Evolutionary conservation across 2,888 invertebrate genomes (phyloP).

Genomic region (Trachelus stipa): DNA sequence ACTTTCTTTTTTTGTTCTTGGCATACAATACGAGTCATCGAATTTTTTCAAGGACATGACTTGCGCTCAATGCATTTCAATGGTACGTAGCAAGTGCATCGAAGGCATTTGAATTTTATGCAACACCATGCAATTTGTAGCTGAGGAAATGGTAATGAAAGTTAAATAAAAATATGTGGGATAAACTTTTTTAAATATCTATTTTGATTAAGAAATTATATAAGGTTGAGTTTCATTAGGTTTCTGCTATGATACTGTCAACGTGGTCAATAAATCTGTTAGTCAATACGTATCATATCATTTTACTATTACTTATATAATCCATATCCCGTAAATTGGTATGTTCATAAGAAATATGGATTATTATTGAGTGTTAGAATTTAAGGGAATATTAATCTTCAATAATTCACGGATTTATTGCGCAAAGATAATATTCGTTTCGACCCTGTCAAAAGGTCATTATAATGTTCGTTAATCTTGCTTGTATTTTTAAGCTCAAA

Average conservation of each 20-base stretch:
- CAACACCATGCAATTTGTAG: neutral
- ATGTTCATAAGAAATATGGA: neutral
- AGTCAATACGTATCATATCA: conserved; percentile 64
- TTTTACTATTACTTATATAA: conserved; percentile 7
- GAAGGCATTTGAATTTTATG: conserved; percentile 28
- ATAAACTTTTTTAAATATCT: no score
- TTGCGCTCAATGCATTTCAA: neutral
- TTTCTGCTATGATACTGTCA: conserved; percentile 68
- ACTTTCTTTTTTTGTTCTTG: neutral
- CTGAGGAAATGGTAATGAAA: neutral
- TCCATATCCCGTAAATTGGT: neutral
- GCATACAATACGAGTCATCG: conserved; percentile 2
- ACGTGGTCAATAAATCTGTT: conserved; percentile 73
- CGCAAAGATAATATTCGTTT: neutral
- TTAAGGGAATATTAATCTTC: neutral
- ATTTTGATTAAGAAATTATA: no score
- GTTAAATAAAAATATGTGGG: neutral
- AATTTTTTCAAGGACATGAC: neutral
- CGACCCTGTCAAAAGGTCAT: neutral
- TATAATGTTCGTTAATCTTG: neutral
- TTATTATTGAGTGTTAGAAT: neutral
- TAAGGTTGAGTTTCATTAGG: conserved; percentile 23
- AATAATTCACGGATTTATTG: neutral
- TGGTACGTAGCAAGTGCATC: conserved; percentile 17
- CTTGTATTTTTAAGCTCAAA: neutral